Conservation (phyloP, 92 coral and sea anemone species). For the Ricordea florida region DNA sequence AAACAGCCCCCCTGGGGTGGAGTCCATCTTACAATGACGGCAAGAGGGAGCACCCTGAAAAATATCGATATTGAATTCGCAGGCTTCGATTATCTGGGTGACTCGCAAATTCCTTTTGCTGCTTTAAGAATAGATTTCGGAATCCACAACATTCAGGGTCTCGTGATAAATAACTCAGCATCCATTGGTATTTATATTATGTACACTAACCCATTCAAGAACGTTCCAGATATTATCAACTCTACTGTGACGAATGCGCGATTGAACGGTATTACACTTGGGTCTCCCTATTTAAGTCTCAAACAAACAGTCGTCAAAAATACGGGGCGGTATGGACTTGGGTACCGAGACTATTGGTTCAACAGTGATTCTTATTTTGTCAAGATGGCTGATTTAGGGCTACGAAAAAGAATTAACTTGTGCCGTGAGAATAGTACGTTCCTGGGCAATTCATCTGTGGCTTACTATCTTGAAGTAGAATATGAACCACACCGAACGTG, state of each 20-base stretch:
- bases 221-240: neutral
- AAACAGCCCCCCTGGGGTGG: slow-evolving; percentile 54
- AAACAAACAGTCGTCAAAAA: neutral
- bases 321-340: slow-evolving; percentile 26
- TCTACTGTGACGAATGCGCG: neutral
- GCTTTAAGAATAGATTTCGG: slow-evolving; percentile 42
- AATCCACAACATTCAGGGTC: slow-evolving; percentile 16
- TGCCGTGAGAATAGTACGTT: slow-evolving; percentile 11
- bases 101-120: slow-evolving; percentile 4
- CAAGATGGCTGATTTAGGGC: slow-evolving; percentile 1
- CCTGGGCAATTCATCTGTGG: neutral
- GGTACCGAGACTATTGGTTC: neutral
- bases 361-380: neutral
- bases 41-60: slow-evolving; percentile 1
- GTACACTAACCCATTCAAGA: slow-evolving; percentile 33
- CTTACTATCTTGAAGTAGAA: neutral
- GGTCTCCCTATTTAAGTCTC: neutral
- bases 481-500: neutral
- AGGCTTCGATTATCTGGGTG: slow-evolving; percentile 33
- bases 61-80: slow-evolving; percentile 42
- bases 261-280: slow-evolving; percentile 15
- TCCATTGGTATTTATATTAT: slow-evolving; percentile 31
- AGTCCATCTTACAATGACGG: slow-evolving; percentile 30
- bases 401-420: neutral
- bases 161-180: slow-evolving; percentile 26